Evolutionary conservation across 2,113 vertebrate species (phyloP).

Genomic region (Muntiacus muntjak): DNA sequence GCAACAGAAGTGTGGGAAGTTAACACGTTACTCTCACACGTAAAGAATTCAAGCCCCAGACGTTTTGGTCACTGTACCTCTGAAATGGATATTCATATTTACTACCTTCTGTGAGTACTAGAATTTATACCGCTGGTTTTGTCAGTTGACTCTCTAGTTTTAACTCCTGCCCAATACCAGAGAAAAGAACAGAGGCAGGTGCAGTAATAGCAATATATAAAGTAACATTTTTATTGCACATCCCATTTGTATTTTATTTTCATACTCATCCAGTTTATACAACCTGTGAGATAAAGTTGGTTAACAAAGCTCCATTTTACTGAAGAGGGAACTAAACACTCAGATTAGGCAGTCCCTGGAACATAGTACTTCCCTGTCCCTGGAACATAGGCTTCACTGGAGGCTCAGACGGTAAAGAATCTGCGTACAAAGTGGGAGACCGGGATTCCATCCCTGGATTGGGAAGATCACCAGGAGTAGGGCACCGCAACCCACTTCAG

Average conservation of each 20-base stretch:
- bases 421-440: neutral
- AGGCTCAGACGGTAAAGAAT: neutral
- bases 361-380: neutral
- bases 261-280: neutral
- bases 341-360: neutral
- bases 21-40: neutral
- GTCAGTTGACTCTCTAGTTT: neutral
- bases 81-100: neutral
- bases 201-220: neutral
- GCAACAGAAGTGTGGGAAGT: neutral
- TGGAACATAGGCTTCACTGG: neutral
- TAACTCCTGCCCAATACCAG: neutral
- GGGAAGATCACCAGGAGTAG: neutral
- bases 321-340: neutral
- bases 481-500: neutral
- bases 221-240: neutral
- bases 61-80: neutral
- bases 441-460: neutral
- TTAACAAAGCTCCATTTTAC: neutral
- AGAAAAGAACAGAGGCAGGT: neutral
- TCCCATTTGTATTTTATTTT: neutral
- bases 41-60: neutral
- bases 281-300: neutral
- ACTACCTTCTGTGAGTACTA: neutral
- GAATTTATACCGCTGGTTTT: neutral